A percentile compares a stretch with the other conserved stretches of the same genome.
phyloP scores from a whole-genome alignment of 2,113 vertebrate species.

The Macaca mulatta region DNA sequence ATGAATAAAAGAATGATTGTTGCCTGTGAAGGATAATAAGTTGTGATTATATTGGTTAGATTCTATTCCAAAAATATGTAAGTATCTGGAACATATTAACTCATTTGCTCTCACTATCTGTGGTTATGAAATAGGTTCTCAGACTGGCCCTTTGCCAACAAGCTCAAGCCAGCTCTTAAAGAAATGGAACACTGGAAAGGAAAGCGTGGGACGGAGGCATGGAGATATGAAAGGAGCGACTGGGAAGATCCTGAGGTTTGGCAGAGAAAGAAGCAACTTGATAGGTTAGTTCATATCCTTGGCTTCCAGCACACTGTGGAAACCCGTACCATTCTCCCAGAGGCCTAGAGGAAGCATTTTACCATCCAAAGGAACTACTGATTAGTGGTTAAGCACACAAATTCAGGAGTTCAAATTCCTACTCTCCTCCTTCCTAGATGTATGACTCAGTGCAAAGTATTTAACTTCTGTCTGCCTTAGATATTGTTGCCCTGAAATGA shows the following conservation, averaged over 20 bases:
- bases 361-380: neutral
- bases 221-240: neutral
- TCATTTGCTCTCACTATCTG: neutral
- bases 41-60: constrained; percentile 41
- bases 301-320: neutral
- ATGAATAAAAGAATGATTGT: constrained; percentile 52
- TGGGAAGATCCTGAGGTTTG: neutral
- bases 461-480: neutral
- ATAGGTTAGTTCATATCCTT: neutral
- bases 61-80: constrained; percentile 25
- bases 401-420: constrained; percentile 6
- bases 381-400: neutral
- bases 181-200: neutral
- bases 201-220: neutral
- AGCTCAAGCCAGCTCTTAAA: neutral
- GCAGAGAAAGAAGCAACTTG: neutral
- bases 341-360: neutral
- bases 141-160: neutral
- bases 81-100: constrained; percentile 62
- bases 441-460: neutral
- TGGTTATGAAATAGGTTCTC: neutral
- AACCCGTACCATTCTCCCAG: neutral
- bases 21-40: constrained; percentile 41
- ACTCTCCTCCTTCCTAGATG: neutral
- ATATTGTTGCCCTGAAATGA: neutral